Percentiles rank a stretch among this genome's conserved stretches.
phyloP scores from a whole-genome alignment of 2,797 vertebrate genomes.

The Poeciliopsis paucimaculata region DNA sequence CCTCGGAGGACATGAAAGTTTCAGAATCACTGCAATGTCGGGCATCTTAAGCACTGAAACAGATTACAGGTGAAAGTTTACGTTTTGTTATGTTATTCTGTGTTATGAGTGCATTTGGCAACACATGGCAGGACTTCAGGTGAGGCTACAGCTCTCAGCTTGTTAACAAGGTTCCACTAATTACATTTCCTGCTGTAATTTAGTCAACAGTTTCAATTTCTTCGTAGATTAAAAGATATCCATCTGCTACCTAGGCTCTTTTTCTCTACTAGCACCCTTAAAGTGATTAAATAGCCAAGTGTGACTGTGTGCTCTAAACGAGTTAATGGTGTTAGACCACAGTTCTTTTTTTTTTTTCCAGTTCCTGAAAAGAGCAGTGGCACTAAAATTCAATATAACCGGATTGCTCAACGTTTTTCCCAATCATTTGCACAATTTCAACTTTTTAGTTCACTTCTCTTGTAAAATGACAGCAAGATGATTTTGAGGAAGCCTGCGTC shows the following conservation, averaged over 20 bases:
- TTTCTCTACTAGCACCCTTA: neutral
- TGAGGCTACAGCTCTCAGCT: neutral
- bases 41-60: neutral
- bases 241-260: neutral
- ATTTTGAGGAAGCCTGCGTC: slow-evolving; percentile 18
- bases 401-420: neutral
- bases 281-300: slow-evolving; percentile 12
- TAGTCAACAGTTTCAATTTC: slow-evolving; percentile 30
- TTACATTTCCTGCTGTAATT: neutral
- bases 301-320: slow-evolving; percentile 5
- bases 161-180: neutral
- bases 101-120: neutral
- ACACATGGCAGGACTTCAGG: neutral
- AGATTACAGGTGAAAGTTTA: neutral
- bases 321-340: neutral
- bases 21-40: neutral
- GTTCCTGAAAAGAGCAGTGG: neutral
- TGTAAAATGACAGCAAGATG: slow-evolving; percentile 11
- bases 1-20: neutral
- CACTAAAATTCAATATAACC: slow-evolving; percentile 12
- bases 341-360: neutral
- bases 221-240: neutral
- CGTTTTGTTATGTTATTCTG: neutral
- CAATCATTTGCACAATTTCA: slow-evolving; percentile 1
- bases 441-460: neutral